These are phyloP conservation scores for Bagarius yarrelli DNA, from an alignment of 2,113 vertebrate species.

Conservation along the genomic window DNA sequence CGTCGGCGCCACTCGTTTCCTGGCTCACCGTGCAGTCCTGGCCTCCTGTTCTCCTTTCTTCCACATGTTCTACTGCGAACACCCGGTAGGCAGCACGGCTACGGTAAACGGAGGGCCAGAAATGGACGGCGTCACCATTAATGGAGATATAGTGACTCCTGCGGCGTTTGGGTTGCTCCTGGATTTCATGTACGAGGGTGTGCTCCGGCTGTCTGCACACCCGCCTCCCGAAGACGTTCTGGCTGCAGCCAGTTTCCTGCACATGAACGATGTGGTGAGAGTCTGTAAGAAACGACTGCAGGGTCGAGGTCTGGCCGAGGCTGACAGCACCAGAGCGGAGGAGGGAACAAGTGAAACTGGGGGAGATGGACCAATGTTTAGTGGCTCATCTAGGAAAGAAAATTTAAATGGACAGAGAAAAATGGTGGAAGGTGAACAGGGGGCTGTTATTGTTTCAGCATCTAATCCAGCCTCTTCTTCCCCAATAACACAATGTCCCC, in stretches of 20 bases:
- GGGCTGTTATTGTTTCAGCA: slow-evolving; percentile 39
- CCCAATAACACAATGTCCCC: slow-evolving; percentile 29
- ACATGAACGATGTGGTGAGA: slow-evolving; percentile 94
- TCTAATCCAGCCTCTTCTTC: slow-evolving; percentile 38
- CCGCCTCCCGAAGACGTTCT: slow-evolving; percentile 88
- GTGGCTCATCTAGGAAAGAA: not conserved
- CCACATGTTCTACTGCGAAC: slow-evolving; percentile 91
- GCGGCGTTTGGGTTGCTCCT: slow-evolving; percentile 85
- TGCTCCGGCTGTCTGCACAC: slow-evolving; percentile 76
- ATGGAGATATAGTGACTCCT: slow-evolving; percentile 89
- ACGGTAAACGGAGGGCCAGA: slow-evolving; percentile 53
- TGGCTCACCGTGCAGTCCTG: slow-evolving; percentile 86
- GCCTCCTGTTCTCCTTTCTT: slow-evolving; percentile 93
- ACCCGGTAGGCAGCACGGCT: slow-evolving; percentile 64
- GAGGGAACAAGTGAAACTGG: slow-evolving; percentile 61
- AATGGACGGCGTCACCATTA: slow-evolving; percentile 76
- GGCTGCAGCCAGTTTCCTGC: slow-evolving; percentile 90
- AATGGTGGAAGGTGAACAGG: slow-evolving; percentile 24
- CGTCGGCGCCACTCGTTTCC: slow-evolving; percentile 81
- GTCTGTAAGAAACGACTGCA: slow-evolving; percentile 88
- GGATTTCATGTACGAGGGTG: slow-evolving; percentile 91
- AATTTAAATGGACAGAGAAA: not conserved
- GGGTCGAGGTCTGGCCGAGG: slow-evolving; percentile 80
- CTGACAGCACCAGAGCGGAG: slow-evolving; percentile 90
- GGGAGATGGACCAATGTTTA: slow-evolving; percentile 14